Evolutionary conservation across 1,140 invertebrate genomes (phyloP), one percentile per base, ranked within the genome.

Genomic region (Frieseomelitta varia): DNA sequence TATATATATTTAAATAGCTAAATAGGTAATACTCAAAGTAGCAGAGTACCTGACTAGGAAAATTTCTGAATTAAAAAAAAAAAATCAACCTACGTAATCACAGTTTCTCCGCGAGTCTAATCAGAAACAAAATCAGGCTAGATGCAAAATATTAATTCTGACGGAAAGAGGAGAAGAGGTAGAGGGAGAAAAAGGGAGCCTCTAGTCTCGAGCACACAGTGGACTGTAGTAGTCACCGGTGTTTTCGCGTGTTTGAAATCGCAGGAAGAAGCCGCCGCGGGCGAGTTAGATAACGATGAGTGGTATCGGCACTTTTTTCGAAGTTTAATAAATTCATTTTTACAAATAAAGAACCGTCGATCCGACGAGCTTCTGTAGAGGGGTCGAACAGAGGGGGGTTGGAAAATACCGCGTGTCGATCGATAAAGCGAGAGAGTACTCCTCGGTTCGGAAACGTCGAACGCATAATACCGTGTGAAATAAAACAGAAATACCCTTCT

Each of bases 261-360:
- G 51, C 27, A 73, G 71, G 39, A 74, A 55, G 72, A n/a, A 74
- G 51, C 27, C 17, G 27, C 72, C 51, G 72, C 58, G 17, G 34
- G 24, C 15, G 56, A n/a, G 74, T 47, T 30, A 55, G 74, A 77
- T 77, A 77, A 77, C 61, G 56, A 77, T 27, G 74, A 77, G 56
- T 77, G 74, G 74, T 76, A 76, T 76, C 74, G 74, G 58, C 74
- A 77, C 74, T 77, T 77, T 61, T 77, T 77, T 47, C 74, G 34
- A 77, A 77, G 30, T 77, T 77, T 77, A 77, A 65, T 77, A 77
- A 77, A 77, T 77, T 58, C 56, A 77, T 77, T 77, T 63, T 63
- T 77, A 27, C 74, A 77, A 77, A 77, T 77, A 77, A 63, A 77
- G 24, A 61, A 76, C 58, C 74, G 56, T 12, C 47, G 71, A 47